Conservation (phyloP, 2,113 vertebrate species). For the Mormyrus lacerda region DNA sequence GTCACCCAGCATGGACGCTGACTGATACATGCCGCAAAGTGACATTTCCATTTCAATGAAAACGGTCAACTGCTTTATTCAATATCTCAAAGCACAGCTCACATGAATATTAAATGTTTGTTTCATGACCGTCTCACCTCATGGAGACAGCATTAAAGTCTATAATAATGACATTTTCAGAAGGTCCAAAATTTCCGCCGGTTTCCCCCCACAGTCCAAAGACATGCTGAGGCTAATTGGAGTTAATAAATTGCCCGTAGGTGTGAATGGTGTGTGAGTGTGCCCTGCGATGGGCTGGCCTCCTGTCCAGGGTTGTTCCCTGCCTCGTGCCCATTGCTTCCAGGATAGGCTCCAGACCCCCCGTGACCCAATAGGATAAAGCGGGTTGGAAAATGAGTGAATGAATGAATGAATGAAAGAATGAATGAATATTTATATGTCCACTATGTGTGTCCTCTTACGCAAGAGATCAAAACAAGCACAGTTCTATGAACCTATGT, state of each 20-base stretch:
- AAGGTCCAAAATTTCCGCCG: background rate
- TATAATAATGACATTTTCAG: background rate
- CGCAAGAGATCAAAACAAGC: background rate
- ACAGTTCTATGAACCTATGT: background rate
- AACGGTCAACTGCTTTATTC: conserved; percentile 12
- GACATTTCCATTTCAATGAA: conserved; percentile 18
- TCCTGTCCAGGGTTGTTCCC: too few species aligned
- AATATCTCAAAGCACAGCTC: conserved; percentile 15
- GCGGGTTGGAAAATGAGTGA: too few species aligned
- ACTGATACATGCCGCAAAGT: background rate
- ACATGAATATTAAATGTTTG: conserved; percentile 19
- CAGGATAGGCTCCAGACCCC: too few species aligned
- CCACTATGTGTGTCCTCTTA: background rate
- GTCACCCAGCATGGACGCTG: background rate
- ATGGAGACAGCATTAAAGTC: conserved; percentile 6
- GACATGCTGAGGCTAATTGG: too few species aligned
- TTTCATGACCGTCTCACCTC: background rate
- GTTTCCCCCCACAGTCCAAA: too few species aligned
- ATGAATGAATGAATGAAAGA: too few species aligned
- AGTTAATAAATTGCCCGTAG: too few species aligned
- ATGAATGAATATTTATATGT: background rate
- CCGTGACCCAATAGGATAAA: too few species aligned
- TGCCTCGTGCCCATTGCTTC: too few species aligned
- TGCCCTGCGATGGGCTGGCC: too few species aligned
- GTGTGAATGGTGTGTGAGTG: too few species aligned